Percentiles rank a stretch among this genome's conserved stretches.
phyloP scores from a whole-genome alignment of 2,888 invertebrate genomes.

The Augochlorella aurata region DNA sequence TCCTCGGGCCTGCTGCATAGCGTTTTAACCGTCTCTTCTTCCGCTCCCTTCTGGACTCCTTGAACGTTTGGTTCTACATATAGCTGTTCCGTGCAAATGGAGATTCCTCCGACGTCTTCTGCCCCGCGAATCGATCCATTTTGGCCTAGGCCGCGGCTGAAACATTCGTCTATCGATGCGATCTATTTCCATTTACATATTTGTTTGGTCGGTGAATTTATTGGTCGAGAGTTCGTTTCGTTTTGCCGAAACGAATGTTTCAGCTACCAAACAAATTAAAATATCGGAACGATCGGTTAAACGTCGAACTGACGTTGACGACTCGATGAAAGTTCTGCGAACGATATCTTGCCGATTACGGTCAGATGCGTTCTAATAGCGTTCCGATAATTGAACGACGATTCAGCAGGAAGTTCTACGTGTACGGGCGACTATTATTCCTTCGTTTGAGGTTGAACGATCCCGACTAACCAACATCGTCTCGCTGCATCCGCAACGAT shows the following conservation, averaged over 20 bases:
- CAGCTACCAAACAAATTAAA: too few relatives aligned
- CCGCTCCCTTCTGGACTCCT: not conserved
- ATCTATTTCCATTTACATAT: too few relatives aligned
- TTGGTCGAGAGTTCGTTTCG: too few relatives aligned
- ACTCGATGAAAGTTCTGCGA: too few relatives aligned
- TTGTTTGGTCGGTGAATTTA: too few relatives aligned
- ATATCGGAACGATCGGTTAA: too few relatives aligned
- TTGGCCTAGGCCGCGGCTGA: too few relatives aligned
- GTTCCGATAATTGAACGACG: not conserved
- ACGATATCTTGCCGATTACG: too few relatives aligned
- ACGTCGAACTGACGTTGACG: too few relatives aligned
- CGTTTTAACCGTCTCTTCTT: slow-evolving; percentile 11
- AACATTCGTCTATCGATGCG: too few relatives aligned
- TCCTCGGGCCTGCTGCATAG: slow-evolving; percentile 26
- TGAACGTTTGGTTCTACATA: not conserved
- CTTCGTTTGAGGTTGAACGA: slow-evolving; percentile 31
- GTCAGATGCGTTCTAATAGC: not conserved
- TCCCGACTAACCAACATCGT: slow-evolving; percentile 55
- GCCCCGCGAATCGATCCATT: too few relatives aligned
- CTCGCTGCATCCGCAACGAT: slow-evolving; percentile 51
- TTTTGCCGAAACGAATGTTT: too few relatives aligned
- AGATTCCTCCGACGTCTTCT: not conserved
- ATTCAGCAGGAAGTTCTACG: not conserved
- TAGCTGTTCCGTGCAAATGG: not conserved
- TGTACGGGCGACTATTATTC: not conserved